phyloP scores from a whole-genome alignment of 2,888 invertebrate species.

The Melanostoma mellinum region DNA sequence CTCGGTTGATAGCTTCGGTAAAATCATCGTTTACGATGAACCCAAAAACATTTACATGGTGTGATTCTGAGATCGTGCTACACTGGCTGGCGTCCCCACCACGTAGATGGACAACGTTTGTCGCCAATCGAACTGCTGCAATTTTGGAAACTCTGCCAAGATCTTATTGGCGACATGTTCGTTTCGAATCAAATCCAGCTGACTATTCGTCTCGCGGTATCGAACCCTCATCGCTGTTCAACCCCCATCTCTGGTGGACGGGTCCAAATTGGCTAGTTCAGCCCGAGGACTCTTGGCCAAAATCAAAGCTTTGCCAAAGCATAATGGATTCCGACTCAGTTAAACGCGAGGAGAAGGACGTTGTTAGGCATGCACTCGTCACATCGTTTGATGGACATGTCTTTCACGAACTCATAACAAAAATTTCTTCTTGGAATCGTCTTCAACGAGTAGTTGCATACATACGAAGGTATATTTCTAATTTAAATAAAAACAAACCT shows the following conservation, averaged over 20 bases:
- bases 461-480: constrained; percentile 2
- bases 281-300: constrained; percentile 3
- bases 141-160: constrained; percentile 56
- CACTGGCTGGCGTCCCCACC: constrained; percentile 74
- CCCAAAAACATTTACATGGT: constrained; percentile 66
- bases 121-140: constrained; percentile 62
- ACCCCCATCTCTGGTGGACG: constrained; percentile 65
- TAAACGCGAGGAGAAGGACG: not conserved
- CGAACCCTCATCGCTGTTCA: constrained; percentile 30
- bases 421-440: constrained; percentile 15
- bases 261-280: constrained; percentile 34
- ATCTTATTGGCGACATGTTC: constrained; percentile 61
- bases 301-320: not conserved
- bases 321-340: not conserved
- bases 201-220: constrained; percentile 72
- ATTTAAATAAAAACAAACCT: not conserved
- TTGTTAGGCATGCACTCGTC: not conserved
- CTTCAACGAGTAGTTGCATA: not conserved
- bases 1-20: constrained; percentile 37
- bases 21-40: constrained; percentile 35
- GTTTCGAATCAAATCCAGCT: constrained; percentile 63
- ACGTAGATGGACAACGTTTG: constrained; percentile 59
- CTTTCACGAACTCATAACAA: not conserved
- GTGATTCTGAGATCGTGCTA: constrained; percentile 75
- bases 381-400: not conserved